These are phyloP conservation scores for Stegodyphus dumicola DNA, from an alignment of 1,140 invertebrate genomes.

Conservation along the genomic window DNA sequence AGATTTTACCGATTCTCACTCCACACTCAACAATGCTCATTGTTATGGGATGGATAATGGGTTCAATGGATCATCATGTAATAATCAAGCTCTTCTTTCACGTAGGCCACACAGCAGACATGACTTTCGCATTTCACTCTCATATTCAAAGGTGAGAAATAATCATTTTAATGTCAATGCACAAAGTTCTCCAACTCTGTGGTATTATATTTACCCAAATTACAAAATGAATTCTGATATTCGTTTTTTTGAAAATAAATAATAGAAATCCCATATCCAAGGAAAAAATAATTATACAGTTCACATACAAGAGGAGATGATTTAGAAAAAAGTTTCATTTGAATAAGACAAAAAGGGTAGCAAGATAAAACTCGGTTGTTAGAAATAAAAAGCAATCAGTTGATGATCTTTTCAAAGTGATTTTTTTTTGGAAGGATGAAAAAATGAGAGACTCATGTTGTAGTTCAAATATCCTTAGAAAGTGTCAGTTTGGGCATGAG, in stretches of 20 bases:
- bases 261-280: not conserved
- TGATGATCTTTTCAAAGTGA: too few relatives aligned
- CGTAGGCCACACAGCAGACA: conserved; percentile 65
- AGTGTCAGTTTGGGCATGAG: too few relatives aligned
- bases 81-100: conserved; percentile 66
- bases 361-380: too few relatives aligned
- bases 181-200: too few relatives aligned
- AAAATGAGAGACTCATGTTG: too few relatives aligned
- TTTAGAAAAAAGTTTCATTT: too few relatives aligned
- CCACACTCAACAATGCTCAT: conserved; percentile 46
- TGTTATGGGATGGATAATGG: conserved; percentile 51
- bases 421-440: too few relatives aligned
- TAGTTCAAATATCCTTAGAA: too few relatives aligned
- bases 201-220: too few relatives aligned
- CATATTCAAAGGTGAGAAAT: conserved; percentile 50
- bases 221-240: not conserved
- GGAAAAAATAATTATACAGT: not conserved
- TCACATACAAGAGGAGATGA: not conserved
- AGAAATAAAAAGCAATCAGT: too few relatives aligned
- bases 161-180: not conserved
- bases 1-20: conserved; percentile 66
- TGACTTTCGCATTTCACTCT: conserved; percentile 59
- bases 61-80: conserved; percentile 46
- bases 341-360: too few relatives aligned
- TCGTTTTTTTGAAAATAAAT: not conserved